Base-by-base conservation (phyloP, 2,888 invertebrate genomes). In the Encarsia formosa region DNA sequence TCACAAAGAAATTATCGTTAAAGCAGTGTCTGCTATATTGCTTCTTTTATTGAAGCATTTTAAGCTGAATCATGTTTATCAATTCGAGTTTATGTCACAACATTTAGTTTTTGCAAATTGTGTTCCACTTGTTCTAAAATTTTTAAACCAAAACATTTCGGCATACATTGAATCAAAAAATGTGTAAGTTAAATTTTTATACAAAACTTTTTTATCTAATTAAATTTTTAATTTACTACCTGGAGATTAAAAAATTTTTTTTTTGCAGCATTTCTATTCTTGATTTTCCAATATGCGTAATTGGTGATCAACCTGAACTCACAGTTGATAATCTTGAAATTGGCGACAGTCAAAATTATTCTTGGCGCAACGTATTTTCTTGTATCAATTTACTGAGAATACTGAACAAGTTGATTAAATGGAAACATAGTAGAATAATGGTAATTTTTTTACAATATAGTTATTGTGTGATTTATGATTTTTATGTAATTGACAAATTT, bases 371-470 rank as follows among this genome's bases (percentile, higher is more conserved):
- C 78, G 87, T 99, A 48, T 99, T 96, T 76, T 93, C 96, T 4
- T 96, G 97, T 70, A 95, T 99, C 54, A 99, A 99, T 78, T 77
- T 99, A 45, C 77, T 99, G 57, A 82, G 99, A 63, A 92, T 99
- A 63, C 81, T 99, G 48, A 99, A 99, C 75, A 99, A 99, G 77
- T 79, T 99, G 52, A 98, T 97, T 35, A 99, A 99, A 76, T 97
- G 98, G 94, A 99, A 99, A 73, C 97, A 98, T 75, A 97, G 98
- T n/a, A 84, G 99, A 59, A 93, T 94, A 56, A 94, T 94, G 93
- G 81, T 80, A 69, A 66, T 53, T 35, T 32, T 37, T 34, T 43
- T n/a, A n/a, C n/a, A n/a, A n/a, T n/a, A n/a, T n/a, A n/a, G n/a
- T n/a, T n/a, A n/a, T n/a, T n/a, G n/a, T n/a, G n/a, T n/a, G n/a